Evolutionary conservation across 2,888 invertebrate genomes (phyloP).

Genomic region (Mythimna albipuncta): DNA sequence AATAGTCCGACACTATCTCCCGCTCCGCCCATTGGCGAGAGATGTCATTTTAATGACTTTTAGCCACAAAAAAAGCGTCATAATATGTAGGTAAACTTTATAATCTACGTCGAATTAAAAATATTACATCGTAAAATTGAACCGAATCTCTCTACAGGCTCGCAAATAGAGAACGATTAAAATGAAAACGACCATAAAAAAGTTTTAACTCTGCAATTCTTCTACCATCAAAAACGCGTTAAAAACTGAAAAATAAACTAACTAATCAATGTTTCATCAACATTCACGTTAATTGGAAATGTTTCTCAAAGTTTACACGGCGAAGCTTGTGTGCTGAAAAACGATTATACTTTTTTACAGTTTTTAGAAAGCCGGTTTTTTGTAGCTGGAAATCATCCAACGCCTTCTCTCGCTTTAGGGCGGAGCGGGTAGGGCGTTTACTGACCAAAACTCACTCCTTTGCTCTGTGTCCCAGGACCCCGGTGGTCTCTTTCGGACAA

Average conservation of each 20-base stretch:
- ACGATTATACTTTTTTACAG: background rate
- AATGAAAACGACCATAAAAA: constrained; percentile 19
- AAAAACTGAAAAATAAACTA: constrained; percentile 27
- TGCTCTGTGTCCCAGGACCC: too few relatives aligned
- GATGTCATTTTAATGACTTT: too few relatives aligned
- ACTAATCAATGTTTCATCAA: constrained; percentile 33
- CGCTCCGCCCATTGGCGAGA: too few relatives aligned
- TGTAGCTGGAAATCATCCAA: too few relatives aligned
- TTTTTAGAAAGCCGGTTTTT: background rate
- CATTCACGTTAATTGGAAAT: constrained; percentile 33
- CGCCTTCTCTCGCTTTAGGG: too few relatives aligned
- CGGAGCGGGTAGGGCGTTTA: too few relatives aligned
- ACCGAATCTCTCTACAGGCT: constrained; percentile 18
- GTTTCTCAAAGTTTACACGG: constrained; percentile 19
- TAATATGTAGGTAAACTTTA: constrained; percentile 10
- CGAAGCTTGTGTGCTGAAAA: constrained; percentile 3
- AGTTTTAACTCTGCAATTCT: constrained; percentile 14
- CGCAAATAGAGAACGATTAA: constrained; percentile 12
- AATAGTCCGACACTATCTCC: too few relatives aligned
- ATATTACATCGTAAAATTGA: constrained; percentile 28
- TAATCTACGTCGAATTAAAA: constrained; percentile 33
- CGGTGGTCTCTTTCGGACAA: too few relatives aligned
- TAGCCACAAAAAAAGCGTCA: background rate
- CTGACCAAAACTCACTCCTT: too few relatives aligned
- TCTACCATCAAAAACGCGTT: constrained; percentile 9